Percentiles rank a stretch among this genome's conserved stretches.
phyloP scores from a whole-genome alignment of 2,797 vertebrate species.

The Poeciliopsis paucimaculata region DNA sequence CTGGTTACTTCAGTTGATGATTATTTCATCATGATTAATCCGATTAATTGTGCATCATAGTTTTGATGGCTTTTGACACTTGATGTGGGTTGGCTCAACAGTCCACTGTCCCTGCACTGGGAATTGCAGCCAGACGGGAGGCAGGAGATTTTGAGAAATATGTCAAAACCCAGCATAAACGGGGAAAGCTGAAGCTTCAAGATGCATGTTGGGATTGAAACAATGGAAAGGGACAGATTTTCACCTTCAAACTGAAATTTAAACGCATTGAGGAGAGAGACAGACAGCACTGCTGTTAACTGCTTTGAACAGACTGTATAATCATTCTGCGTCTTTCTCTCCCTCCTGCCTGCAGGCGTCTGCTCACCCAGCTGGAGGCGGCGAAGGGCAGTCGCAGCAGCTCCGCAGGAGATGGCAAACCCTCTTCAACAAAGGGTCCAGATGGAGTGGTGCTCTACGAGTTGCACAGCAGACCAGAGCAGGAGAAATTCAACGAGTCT shows the following conservation, averaged over 20 bases:
- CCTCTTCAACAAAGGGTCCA: slow-evolving; percentile 65
- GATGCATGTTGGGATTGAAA: background rate
- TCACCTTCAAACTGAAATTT: slow-evolving; percentile 24
- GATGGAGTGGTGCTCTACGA: slow-evolving; percentile 89
- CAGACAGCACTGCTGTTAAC: slow-evolving; percentile 15
- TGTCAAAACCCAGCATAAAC: background rate
- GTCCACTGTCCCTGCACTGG: background rate
- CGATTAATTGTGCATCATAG: background rate
- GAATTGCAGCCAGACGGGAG: slow-evolving; percentile 9
- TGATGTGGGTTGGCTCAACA: background rate
- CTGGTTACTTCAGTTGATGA: too few relatives aligned
- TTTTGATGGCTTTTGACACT: background rate
- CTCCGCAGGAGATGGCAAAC: slow-evolving; percentile 66
- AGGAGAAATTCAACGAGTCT: slow-evolving; percentile 90
- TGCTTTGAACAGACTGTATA: slow-evolving; percentile 28
- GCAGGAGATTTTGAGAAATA: slow-evolving; percentile 4
- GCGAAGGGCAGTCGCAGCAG: slow-evolving; percentile 80
- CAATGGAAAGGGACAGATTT: slow-evolving; percentile 2
- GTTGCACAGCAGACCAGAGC: slow-evolving; percentile 92
- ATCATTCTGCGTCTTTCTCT: slow-evolving; percentile 43
- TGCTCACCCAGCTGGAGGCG: slow-evolving; percentile 91
- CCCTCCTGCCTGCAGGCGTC: slow-evolving; percentile 78
- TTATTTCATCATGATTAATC: too few relatives aligned
- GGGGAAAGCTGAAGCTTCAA: background rate
- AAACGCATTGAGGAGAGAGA: background rate